Base-by-base conservation (phyloP, 2,113 vertebrate species). In the Lycaon pictus region DNA sequence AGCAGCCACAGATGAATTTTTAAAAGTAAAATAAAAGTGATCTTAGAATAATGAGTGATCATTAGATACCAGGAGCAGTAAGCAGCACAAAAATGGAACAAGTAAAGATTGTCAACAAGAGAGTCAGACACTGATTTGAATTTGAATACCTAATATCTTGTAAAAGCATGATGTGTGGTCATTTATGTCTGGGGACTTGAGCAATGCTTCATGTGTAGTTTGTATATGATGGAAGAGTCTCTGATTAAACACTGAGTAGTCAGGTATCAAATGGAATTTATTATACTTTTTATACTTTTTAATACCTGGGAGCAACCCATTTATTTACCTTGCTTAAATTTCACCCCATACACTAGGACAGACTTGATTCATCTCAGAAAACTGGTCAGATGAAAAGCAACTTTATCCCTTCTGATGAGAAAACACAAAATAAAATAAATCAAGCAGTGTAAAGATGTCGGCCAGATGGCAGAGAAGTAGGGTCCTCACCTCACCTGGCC, bases 21-120 rank as follows among this genome's bases (percentile, higher is more conserved):
- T 9, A 90, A 91, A 96, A 67, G 35, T 48, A 60, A 82, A 96
- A 92, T 86, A n/a, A 69, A 79, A 90, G 27, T 43, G 2, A 82
- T 76, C 65, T 32, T 27, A 62, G 48, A 94, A 93, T 84, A 55
- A 90, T 95, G 65, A 95, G 43, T 69, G 20, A 63, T 72, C n/a
- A 55, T 94, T 80, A 93, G 43, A 51, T n/a, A 22, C 16, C 60
- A 19, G 13, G 8, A 19, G 23, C 53, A 37, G 27, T 22, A 55
- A 80, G 48, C 60, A 90, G 23, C 63, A 90, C 76, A 62, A 37
- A 76, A 94, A 67, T 13, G 67, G 29, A 90, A 43, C 1, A 79
- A 56, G 56, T 37, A 86, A 35, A 89, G 35, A n/a, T 1, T 20
- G 58, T 37, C 79, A 35, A 43, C 2, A 27, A 29, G 62, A 93